Base-by-base conservation (phyloP, 2,797 vertebrate species). In the Tauraco hartlaubi region DNA sequence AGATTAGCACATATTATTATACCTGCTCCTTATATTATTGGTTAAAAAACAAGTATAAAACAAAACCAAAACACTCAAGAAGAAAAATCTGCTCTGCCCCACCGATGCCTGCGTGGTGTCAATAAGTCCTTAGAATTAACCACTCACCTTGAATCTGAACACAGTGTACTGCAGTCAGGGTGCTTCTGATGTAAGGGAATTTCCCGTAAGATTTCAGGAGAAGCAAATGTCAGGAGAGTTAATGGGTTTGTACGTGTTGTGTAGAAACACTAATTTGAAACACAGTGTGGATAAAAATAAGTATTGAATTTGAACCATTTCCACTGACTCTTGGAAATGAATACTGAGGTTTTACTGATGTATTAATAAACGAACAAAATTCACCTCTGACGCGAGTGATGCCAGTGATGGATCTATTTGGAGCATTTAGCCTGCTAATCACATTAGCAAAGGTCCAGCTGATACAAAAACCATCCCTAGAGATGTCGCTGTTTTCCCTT, bases 351-450 rank as follows among this genome's bases (percentile, higher is more conserved):
- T 94, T 85, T 81, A 88, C 19, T 75, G 23, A 33, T 64, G 7
- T 56, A 58, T 84, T 90, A 72, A 84, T 37, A 92, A 68, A 66
- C 10, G 35, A 54, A 72, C 23, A 90, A 82, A 75, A 49, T 82
- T 55, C 62, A 86, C 29, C 62, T 74, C 72, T 92, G 51, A 86
- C 81, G 66, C 51, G 91, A 21, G 5, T 54, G 66, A 88, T 92
- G 73, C 54, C 66, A 92, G 43, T 54, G 55, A 78, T 73, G 55
- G 66, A 94, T 95, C 84, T 90, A 78, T 88, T 86, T 88, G 48
- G 51, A 84, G 76, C 26, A 58, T 90, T 90, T 82, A 90, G 51
- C 39, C 93, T 97, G 94, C 52, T 94, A 96, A 97, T 86, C 79
- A 55, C 73, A 86, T 96, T 81, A 94, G 62, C 25, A 25, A 92